phyloP scores from a whole-genome alignment of 2,113 vertebrate species.

The Diphyllodes magnificus region DNA sequence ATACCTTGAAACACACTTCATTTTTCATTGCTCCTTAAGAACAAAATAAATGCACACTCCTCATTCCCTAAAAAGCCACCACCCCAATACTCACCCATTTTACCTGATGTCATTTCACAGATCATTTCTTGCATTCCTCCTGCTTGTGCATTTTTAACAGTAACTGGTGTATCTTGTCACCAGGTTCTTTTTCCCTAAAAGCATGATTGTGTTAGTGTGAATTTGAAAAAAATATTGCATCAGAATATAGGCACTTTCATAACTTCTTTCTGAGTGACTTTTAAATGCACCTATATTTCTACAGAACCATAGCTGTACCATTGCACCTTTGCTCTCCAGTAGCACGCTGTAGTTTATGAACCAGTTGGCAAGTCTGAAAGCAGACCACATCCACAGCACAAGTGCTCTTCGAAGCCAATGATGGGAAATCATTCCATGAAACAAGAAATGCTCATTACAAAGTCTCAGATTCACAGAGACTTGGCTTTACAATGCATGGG shows the following conservation, averaged over 20 bases:
- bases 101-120: background rate
- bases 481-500: background rate
- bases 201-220: background rate
- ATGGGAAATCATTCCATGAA: background rate
- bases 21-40: background rate
- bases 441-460: background rate
- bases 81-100: background rate
- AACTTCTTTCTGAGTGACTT: background rate
- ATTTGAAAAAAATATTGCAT: background rate
- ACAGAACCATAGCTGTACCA: background rate
- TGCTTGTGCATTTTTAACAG: background rate
- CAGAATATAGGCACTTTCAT: background rate
- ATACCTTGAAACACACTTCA: background rate
- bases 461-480: background rate
- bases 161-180: background rate
- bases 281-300: accelerated
- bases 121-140: background rate
- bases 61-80: background rate
- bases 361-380: background rate
- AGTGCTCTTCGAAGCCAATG: background rate
- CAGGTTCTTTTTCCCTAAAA: background rate
- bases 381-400: background rate
- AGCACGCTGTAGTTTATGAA: background rate
- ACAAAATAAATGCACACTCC: background rate
- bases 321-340: background rate